Base-by-base conservation (phyloP, 2,888 invertebrate genomes). In the Lordiphosa andalusiaca region DNA sequence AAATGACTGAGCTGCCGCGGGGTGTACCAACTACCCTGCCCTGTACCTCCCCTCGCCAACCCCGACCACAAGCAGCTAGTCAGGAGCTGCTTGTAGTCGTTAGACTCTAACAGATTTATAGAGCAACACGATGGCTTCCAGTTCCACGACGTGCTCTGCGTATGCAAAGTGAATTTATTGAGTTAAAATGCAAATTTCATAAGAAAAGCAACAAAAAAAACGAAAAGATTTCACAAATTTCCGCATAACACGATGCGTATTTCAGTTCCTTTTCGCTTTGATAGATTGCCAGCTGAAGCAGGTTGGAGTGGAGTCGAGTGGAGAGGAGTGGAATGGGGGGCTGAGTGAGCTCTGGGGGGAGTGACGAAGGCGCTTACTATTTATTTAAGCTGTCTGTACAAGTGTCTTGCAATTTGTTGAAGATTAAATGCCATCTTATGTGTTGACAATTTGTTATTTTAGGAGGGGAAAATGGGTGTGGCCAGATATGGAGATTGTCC, bases 101-200 rank as follows among this genome's bases (percentile, higher is more conserved):
- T 66, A 64, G 66, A 58, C 59, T 71, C 52, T 66, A 71, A 66
- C 82, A 84, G 78, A 80, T 84, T 80, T 80, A 80, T 84, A 80
- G 85, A 82, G 85, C 80, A 80, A 60, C 69, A 64, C 71, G 74
- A 60, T 54, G 72, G 69, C 72, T 74, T 65, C 30, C 69, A 16
- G 38, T 13, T 30, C 38, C 71, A 73, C 71, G 62, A 63, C 64
- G 61, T 41, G 46, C 58, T 57, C 30, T 50, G 47, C 59, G 71
- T 86, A 88, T 87, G 86, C 85, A 84, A 88, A 86, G 85, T 85
- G 85, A 87, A 88, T 88, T 89, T 88, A 88, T 88, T 88, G 85
- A 86, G 82, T 87, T 87, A 84, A 85, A 87, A 88, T 88, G 86
- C 86, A 87, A 88, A 88, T 88, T 85, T 85, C 59, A 54, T 67